These are phyloP conservation scores for Allygus modestus DNA, from an alignment of 2,888 invertebrate species.

Conservation along the genomic window DNA sequence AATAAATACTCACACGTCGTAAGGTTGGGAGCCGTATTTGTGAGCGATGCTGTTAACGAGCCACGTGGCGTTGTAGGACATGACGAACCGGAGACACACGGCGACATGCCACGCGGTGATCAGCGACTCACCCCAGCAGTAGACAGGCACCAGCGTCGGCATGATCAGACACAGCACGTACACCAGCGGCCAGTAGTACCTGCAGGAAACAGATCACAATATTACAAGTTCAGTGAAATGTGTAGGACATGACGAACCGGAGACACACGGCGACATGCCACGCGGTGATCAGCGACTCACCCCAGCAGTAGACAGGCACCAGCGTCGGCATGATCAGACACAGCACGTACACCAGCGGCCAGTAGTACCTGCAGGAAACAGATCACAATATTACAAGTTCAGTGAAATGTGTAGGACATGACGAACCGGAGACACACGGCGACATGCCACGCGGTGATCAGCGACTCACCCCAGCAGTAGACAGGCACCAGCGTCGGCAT, in stretches of 20 bases:
- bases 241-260: conserved; percentile 78
- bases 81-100: conserved; percentile 76
- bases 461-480: conserved; percentile 78
- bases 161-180: conserved; percentile 77
- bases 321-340: conserved; percentile 79
- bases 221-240: conserved; percentile 76
- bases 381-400: conserved; percentile 67
- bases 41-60: conserved; percentile 81
- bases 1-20: conserved; percentile 74
- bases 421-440: conserved; percentile 76
- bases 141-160: conserved; percentile 78
- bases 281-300: conserved; percentile 75
- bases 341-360: conserved; percentile 75
- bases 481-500: conserved; percentile 78
- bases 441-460: conserved; percentile 73
- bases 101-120: conserved; percentile 73
- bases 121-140: conserved; percentile 78
- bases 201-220: conserved; percentile 68
- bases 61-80: conserved; percentile 80
- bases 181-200: conserved; percentile 78
- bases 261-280: conserved; percentile 73
- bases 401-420: conserved; percentile 78
- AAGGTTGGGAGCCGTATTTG: conserved; percentile 75
- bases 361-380: conserved; percentile 76
- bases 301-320: conserved; percentile 79